Base-by-base conservation (phyloP, 2,797 vertebrate genomes). In the Acanthurus leucopareius region DNA sequence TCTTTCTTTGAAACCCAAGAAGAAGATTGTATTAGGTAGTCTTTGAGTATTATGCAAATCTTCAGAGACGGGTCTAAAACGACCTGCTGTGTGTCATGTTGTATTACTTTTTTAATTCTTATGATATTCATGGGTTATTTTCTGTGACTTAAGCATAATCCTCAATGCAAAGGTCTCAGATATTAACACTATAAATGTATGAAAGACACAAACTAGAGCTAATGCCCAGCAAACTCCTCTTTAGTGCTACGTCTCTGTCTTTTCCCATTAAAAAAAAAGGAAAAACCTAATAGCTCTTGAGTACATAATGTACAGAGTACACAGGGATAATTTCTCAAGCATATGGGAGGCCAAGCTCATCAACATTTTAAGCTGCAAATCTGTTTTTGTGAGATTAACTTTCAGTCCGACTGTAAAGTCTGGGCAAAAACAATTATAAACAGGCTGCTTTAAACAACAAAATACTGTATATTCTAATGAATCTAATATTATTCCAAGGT, bases 81-180 rank as follows among this genome's bases (percentile, higher is more conserved):
- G 53, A 40, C 42, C 62, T 42, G 40, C 40, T 8, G 38, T 25
- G 51, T 60, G 59, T 48, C 20, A 2, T 20, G 51, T 32, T 62
- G 13, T 63, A 44, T 64, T 11, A 10, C 16, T 68, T 57, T 47
- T 52, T 60, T 51, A 32, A 57, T 57, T 57, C 61, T 28, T 58
- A 51, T 69, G 28, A 17, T 25, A 75, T 77, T 80, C 62, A 58
- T 60, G 52, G 65, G n/a, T 75, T 53, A 57, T 57, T 83, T 60
- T 35, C 61, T 14, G 40, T 7, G 69, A 47, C 8, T 73, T 15
- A 32, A 45, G 49, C 28, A 48, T 60, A 64, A 71, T 74, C 25
- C 62, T n/a, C 47, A 59, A 56, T 17, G 19, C 66, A 74, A 65
- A 77, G 69, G 49, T 69, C 49, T 74, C 42, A 69, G 32, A 64